These are phyloP conservation scores for Pentalonia nigronervosa DNA, from an alignment of 1,140 invertebrate species.

Conservation along the genomic window DNA sequence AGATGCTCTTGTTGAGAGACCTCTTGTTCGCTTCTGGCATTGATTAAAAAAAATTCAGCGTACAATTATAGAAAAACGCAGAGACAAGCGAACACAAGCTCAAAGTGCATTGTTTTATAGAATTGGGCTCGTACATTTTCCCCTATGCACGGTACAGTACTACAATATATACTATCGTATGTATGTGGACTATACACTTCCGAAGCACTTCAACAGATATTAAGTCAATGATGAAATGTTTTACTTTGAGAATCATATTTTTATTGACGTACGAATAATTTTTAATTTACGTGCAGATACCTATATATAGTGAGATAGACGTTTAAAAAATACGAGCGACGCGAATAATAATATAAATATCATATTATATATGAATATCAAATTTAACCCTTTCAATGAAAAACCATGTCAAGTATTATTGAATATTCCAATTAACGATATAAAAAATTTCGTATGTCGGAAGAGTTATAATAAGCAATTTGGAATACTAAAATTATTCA, in stretches of 20 bases:
- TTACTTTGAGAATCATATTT: not conserved
- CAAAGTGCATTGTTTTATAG: conserved; percentile 48
- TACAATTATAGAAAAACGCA: conserved; percentile 51
- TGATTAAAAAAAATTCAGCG: conserved; percentile 39
- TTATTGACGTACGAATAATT: not conserved
- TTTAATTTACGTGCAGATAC: not conserved
- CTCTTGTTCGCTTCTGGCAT: conserved; percentile 46
- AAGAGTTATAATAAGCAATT: not conserved
- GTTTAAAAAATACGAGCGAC: not conserved
- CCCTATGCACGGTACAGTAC: not conserved
- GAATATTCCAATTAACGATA: conserved; percentile 17
- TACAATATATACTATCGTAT: not conserved
- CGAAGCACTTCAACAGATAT: conserved; percentile 32
- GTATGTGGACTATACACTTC: not conserved
- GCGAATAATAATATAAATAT: not conserved
- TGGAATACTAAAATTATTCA: not conserved
- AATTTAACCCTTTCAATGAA: not conserved
- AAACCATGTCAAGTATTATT: not conserved
- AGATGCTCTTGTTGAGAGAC: conserved; percentile 47
- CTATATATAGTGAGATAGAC: not conserved
- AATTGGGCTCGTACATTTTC: conserved; percentile 26
- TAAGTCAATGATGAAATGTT: conserved; percentile 30
- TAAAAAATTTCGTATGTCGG: not conserved
- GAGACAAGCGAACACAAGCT: conserved; percentile 40
- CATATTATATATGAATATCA: conserved; percentile 6